These are phyloP conservation scores for Tetragonula clypearis DNA, from an alignment of 1,140 invertebrate species.

Conservation along the genomic window DNA sequence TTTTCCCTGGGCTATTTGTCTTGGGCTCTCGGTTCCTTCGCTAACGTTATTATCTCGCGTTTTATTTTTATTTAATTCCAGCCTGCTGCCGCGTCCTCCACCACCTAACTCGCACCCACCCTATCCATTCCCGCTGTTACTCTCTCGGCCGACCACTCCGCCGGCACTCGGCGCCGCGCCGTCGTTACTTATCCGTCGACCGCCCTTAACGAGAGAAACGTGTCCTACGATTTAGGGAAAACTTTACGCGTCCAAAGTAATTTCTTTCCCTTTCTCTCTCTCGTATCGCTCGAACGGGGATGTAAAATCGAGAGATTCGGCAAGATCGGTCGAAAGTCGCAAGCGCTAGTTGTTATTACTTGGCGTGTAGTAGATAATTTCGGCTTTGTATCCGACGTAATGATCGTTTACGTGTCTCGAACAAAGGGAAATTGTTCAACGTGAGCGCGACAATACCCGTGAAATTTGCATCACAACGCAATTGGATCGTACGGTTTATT, in stretches of 20 bases:
- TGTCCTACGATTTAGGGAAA: constrained; percentile 53
- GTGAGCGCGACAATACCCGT: not conserved
- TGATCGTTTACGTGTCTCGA: not conserved
- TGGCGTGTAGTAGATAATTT: not conserved
- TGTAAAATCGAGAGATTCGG: not conserved
- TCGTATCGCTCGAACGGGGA: not conserved
- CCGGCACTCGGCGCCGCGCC: constrained; percentile 34
- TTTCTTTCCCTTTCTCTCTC: not conserved
- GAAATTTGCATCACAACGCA: not conserved
- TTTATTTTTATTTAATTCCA: constrained; percentile 73
- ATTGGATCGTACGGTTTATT: constrained; percentile 3
- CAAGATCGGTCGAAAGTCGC: too few relatives aligned
- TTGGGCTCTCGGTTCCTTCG: constrained; percentile 67
- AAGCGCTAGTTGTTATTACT: not conserved
- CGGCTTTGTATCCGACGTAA: not conserved
- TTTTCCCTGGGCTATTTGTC: constrained; percentile 73
- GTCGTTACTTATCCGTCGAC: constrained; percentile 61
- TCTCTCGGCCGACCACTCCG: constrained; percentile 38
- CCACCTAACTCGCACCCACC: not conserved
- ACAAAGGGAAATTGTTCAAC: not conserved
- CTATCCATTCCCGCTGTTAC: not conserved
- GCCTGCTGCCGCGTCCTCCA: constrained; percentile 12
- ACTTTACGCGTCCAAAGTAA: constrained; percentile 20
- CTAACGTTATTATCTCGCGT: constrained; percentile 71
- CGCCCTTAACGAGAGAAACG: constrained; percentile 60